Percentiles rank a stretch among this genome's conserved stretches.
phyloP scores from a whole-genome alignment of 2,113 vertebrate genomes.

The Amphiprion percula region DNA sequence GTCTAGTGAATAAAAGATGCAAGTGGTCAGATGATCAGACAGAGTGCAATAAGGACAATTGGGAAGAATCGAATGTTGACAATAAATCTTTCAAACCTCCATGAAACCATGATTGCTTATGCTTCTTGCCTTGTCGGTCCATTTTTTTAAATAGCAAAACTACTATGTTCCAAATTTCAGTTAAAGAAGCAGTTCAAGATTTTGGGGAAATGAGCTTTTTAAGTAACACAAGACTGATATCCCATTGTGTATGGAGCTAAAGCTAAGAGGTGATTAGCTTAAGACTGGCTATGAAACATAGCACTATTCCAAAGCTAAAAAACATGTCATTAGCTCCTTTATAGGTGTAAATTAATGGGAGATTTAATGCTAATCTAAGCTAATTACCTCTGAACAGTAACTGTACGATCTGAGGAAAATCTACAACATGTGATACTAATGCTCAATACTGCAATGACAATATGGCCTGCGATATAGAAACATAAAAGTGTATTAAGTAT shows the following conservation, averaged over 20 bases:
- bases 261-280: background rate
- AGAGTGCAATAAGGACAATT: background rate
- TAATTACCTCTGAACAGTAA: background rate
- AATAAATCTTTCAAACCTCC: background rate
- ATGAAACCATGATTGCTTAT: background rate
- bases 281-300: background rate
- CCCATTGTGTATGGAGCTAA: background rate
- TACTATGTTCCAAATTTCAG: background rate
- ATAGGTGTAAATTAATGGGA: background rate
- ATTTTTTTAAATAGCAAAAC: background rate
- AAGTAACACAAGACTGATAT: background rate
- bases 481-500: too few relatives aligned
- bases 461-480: too few relatives aligned
- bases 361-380: background rate
- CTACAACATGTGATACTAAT: too few relatives aligned
- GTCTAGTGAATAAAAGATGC: background rate
- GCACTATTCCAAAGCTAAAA: too few relatives aligned
- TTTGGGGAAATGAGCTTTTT: background rate
- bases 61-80: background rate
- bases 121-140: background rate
- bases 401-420: too few relatives aligned
- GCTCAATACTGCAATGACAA: too few relatives aligned
- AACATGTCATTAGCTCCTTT: background rate
- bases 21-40: background rate
- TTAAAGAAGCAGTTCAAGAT: background rate